Evolutionary conservation across 2,888 invertebrate genomes (phyloP).

Genomic region (Eucera pruinosa): DNA sequence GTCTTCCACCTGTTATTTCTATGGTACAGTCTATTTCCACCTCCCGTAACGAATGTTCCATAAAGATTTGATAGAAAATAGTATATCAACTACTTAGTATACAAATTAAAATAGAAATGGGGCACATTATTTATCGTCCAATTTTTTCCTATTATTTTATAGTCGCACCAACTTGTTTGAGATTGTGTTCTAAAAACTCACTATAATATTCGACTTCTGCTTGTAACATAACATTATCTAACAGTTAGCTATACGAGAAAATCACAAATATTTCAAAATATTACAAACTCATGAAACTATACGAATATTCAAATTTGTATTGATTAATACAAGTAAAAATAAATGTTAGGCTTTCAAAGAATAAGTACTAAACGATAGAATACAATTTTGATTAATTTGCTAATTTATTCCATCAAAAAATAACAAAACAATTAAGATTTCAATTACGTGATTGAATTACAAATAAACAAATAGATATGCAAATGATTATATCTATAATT

Average conservation of each 20-base stretch:
- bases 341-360: no score
- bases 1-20: constrained; percentile 64
- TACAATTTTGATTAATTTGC: no score
- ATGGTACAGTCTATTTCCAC: constrained; percentile 45
- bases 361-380: no score
- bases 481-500: no score
- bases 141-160: no score
- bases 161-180: background rate
- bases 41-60: constrained; percentile 15
- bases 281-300: background rate
- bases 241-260: background rate
- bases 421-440: no score
- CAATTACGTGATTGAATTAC: no score
- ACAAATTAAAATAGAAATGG: background rate
- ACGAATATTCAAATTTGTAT: no score
- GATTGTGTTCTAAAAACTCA: background rate
- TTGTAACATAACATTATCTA: background rate
- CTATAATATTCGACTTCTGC: background rate
- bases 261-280: constrained; percentile 2
- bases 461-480: no score
- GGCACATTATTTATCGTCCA: no score
- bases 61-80: background rate
- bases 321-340: no score
- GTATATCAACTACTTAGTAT: background rate
- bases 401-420: no score